These are phyloP conservation scores for Aelia acuminata DNA, from an alignment of 2,888 invertebrate species.

Conservation along the genomic window DNA sequence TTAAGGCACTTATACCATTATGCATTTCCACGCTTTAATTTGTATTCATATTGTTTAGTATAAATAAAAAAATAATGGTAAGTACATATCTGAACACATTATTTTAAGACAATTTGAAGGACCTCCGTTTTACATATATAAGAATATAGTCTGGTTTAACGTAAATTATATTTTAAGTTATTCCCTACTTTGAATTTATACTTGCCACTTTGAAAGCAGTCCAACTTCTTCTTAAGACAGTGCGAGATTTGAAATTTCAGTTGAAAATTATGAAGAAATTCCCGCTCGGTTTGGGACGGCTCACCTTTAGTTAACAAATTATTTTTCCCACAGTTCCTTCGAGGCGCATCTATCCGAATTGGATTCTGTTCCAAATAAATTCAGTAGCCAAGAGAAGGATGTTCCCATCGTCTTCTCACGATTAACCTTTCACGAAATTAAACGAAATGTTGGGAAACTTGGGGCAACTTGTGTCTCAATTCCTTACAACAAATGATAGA, in stretches of 20 bases:
- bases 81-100: too few relatives aligned
- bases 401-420: slow-evolving; percentile 14
- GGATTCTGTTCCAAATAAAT: slow-evolving; percentile 30
- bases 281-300: not conserved
- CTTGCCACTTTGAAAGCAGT: too few relatives aligned
- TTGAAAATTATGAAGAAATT: not conserved
- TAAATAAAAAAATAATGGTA: too few relatives aligned
- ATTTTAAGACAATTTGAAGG: too few relatives aligned
- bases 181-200: too few relatives aligned
- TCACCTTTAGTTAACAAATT: slow-evolving; percentile 23
- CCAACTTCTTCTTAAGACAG: too few relatives aligned
- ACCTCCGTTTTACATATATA: too few relatives aligned
- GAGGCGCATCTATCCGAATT: not conserved
- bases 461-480: not conserved
- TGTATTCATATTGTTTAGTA: too few relatives aligned
- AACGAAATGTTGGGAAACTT: slow-evolving; percentile 16
- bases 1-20: too few relatives aligned
- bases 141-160: too few relatives aligned
- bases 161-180: too few relatives aligned
- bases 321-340: not conserved
- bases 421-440: slow-evolving; percentile 41
- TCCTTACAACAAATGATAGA: not conserved
- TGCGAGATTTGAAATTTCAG: not conserved
- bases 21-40: too few relatives aligned
- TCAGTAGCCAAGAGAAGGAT: not conserved